phyloP scores from a whole-genome alignment of 2,113 vertebrate genomes.

The Pithys albifrons region DNA sequence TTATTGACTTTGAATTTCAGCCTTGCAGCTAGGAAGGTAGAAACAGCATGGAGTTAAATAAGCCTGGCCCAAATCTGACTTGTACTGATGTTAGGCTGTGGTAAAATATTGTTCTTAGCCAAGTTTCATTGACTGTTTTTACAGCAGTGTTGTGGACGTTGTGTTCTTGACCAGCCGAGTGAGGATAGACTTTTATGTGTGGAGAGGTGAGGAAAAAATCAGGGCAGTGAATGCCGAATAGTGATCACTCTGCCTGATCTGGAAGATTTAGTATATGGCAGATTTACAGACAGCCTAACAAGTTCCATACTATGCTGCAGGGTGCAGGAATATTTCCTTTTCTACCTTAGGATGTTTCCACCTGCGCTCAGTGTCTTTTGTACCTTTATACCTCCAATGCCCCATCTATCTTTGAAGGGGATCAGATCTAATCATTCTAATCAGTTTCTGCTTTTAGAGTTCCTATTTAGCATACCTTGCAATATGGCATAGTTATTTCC shows the following conservation, averaged over 20 bases:
- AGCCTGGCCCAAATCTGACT: background rate
- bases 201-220: background rate
- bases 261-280: background rate
- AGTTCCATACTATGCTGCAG: background rate
- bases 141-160: background rate
- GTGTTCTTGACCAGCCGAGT: background rate
- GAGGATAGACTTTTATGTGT: background rate
- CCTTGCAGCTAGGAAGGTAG: background rate
- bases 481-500: background rate
- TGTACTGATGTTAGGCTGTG: background rate
- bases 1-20: background rate
- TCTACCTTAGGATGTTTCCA: background rate
- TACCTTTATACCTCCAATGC: background rate
- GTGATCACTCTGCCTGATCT: background rate
- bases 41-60: background rate
- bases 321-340: background rate
- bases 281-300: background rate
- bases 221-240: background rate
- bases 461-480: background rate
- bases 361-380: background rate
- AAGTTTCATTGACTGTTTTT: background rate
- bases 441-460: background rate
- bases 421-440: background rate
- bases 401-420: rapidly evolving
- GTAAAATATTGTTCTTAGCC: background rate